Conservation (phyloP, 1,140 invertebrate genomes). For the Eubasilissa regina region DNA sequence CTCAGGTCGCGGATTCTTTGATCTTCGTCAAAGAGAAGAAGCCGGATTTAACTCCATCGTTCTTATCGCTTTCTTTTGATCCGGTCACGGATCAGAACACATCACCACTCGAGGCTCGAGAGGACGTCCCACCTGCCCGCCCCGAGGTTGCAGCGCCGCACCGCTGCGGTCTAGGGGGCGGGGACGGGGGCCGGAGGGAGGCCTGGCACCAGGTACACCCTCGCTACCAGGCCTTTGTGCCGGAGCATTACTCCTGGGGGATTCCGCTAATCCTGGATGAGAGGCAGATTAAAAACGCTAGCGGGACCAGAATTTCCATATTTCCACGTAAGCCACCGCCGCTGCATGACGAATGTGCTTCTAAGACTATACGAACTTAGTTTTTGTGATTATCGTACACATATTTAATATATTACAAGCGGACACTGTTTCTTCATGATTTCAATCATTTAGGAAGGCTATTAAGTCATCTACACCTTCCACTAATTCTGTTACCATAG, state of each 20-base stretch:
- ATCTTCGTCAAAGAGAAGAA: too few relatives aligned
- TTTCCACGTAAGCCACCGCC: not conserved
- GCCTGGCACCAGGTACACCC: not conserved
- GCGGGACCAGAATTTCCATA: not conserved
- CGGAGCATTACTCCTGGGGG: constrained; percentile 13
- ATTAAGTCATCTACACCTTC: too few relatives aligned
- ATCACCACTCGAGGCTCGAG: not conserved
- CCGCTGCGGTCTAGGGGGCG: not conserved
- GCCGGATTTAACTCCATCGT: too few relatives aligned
- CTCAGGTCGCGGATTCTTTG: too few relatives aligned
- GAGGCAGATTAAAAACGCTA: constrained; percentile 43
- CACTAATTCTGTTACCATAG: too few relatives aligned
- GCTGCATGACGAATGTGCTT: too few relatives aligned
- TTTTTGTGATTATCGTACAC: too few relatives aligned
- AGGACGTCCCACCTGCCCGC: not conserved
- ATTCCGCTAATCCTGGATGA: constrained; percentile 43
- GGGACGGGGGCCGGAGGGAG: not conserved
- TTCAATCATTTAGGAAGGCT: too few relatives aligned
- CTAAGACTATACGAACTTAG: too few relatives aligned
- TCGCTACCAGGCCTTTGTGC: constrained; percentile 12
- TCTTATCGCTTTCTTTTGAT: constrained; percentile 8
- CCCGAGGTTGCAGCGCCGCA: not conserved
- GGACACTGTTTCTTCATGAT: too few relatives aligned
- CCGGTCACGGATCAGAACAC: constrained; percentile 7
- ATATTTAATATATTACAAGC: too few relatives aligned